Percentiles rank a stretch among this genome's conserved stretches.
phyloP scores from a whole-genome alignment of 2,797 vertebrate genomes.

The Thamnophis elegans region DNA sequence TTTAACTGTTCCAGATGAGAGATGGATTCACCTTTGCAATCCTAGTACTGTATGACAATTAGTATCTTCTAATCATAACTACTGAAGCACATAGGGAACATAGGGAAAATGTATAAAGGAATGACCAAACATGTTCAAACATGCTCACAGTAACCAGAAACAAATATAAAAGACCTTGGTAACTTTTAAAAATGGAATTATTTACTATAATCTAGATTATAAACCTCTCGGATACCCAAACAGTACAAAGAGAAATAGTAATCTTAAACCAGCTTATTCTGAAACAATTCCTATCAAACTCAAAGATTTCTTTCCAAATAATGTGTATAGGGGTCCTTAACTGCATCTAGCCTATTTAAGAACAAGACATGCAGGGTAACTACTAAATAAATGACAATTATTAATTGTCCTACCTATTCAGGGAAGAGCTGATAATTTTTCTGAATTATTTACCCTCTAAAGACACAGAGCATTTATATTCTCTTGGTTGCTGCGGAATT shows the following conservation, averaged over 20 bases:
- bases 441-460: slow-evolving; percentile 7
- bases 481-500: slow-evolving; percentile 41
- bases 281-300: not conserved
- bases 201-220: slow-evolving; percentile 42
- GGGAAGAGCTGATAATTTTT: slow-evolving; percentile 38
- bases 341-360: slow-evolving; percentile 56
- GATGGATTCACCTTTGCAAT: not conserved
- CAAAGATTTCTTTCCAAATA: not conserved
- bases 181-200: slow-evolving; percentile 46
- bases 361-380: slow-evolving; percentile 40
- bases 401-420: slow-evolving; percentile 50
- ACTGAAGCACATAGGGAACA: slow-evolving; percentile 55
- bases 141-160: not conserved
- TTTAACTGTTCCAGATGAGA: not conserved
- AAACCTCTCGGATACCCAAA: slow-evolving; percentile 63
- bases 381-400: slow-evolving; percentile 58
- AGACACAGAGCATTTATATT: slow-evolving; percentile 40
- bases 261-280: not conserved
- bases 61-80: slow-evolving; percentile 10
- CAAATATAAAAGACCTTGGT: slow-evolving; percentile 49
- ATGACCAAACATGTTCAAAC: slow-evolving; percentile 58
- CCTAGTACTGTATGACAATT: not conserved
- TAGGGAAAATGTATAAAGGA: slow-evolving; percentile 45
- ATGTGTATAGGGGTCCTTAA: slow-evolving; percentile 46
- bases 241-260: slow-evolving; percentile 18